Evolutionary conservation across 2,888 invertebrate genomes (phyloP).

Genomic region (Acleris laterana): DNA sequence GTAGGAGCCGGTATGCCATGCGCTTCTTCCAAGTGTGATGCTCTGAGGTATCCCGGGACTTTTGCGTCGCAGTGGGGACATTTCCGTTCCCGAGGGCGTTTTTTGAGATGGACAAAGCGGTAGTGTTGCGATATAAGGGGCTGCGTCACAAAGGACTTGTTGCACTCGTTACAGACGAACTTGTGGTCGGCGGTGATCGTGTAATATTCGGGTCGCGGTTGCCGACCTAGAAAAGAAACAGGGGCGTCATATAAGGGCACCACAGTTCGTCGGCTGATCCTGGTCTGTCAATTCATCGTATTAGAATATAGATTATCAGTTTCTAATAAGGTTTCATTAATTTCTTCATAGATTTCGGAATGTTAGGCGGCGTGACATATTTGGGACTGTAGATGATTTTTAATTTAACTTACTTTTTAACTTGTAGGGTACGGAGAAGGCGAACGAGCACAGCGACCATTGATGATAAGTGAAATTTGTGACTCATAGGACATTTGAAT

Average conservation of each 20-base stretch:
- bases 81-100: constrained; percentile 51
- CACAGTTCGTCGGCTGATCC: no score
- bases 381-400: no score
- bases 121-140: constrained; percentile 63
- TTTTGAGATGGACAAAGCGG: constrained; percentile 59
- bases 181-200: constrained; percentile 41
- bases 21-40: constrained; percentile 58
- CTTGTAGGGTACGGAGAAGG: no score
- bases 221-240: constrained; percentile 60
- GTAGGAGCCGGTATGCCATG: constrained; percentile 62
- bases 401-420: no score
- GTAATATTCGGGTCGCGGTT: constrained; percentile 47
- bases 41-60: constrained; percentile 52
- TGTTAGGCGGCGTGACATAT: no score
- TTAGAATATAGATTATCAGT: no score
- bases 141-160: constrained; percentile 51
- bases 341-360: no score
- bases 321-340: no score
- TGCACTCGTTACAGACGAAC: constrained; percentile 56
- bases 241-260: constrained; percentile 38
- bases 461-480: no score
- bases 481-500: no score
- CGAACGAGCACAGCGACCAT: no score
- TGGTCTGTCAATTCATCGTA: no score
- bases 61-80: constrained; percentile 59